Conservation (phyloP, 23 tunicate genomes). For the Corella eumyota region DNA sequence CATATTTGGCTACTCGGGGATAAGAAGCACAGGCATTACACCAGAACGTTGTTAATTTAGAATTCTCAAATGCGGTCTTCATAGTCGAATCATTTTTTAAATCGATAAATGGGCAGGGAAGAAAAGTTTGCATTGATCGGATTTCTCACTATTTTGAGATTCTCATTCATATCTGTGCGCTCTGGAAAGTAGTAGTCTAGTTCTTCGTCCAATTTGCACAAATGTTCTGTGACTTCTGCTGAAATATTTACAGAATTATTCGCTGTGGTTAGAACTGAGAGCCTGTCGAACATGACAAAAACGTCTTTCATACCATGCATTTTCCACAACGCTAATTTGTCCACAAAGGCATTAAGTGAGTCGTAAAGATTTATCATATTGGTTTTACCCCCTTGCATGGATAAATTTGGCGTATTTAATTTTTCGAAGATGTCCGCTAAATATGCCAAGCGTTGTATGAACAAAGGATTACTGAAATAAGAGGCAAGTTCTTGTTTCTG, state of each 20-base stretch:
- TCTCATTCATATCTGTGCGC: slow-evolving; percentile 19
- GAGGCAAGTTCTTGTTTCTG: too few relatives aligned
- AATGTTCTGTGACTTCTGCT: neutral
- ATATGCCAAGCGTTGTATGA: too few relatives aligned
- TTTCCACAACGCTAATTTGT: slow-evolving; percentile 16
- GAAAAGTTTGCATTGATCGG: slow-evolving; percentile 13
- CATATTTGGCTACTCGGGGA: too few relatives aligned
- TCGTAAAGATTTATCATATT: slow-evolving; percentile 3
- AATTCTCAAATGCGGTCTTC: neutral
- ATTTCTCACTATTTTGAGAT: slow-evolving; percentile 7
- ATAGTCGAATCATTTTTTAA: neutral
- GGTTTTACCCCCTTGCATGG: slow-evolving; percentile 4
- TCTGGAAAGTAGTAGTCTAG: slow-evolving; percentile 14
- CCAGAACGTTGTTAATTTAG: slow-evolving; percentile 16
- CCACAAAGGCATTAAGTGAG: slow-evolving; percentile 12
- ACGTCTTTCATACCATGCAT: too few relatives aligned
- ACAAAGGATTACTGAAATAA: too few relatives aligned
- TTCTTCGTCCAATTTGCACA: slow-evolving; percentile 7
- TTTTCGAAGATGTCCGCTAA: too few relatives aligned
- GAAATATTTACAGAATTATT: slow-evolving; percentile 12
- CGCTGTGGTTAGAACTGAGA: slow-evolving; percentile 5
- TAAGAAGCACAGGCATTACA: slow-evolving; percentile 7
- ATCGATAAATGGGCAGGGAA: slow-evolving; percentile 12
- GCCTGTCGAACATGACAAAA: slow-evolving; percentile 19
- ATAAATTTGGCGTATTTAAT: slow-evolving; percentile 11